These are phyloP conservation scores for Bradypus variegatus DNA, from an alignment of 2,797 vertebrate genomes.

Conservation along the genomic window DNA sequence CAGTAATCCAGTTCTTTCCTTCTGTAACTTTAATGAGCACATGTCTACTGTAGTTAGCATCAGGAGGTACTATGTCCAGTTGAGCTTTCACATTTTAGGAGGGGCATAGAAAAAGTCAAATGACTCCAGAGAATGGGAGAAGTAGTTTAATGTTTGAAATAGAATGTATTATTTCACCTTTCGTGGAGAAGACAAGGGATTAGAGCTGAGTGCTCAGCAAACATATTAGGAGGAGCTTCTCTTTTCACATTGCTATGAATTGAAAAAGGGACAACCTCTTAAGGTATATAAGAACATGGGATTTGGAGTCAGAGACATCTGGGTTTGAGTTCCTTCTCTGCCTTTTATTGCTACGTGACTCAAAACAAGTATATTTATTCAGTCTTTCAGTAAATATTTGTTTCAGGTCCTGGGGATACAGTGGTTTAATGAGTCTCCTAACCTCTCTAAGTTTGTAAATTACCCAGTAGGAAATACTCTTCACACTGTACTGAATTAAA, in stretches of 20 bases:
- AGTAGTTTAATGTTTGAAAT: slow-evolving; percentile 8
- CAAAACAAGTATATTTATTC: slow-evolving; percentile 7
- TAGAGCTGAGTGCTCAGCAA: background rate
- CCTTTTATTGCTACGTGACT: background rate
- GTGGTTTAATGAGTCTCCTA: background rate
- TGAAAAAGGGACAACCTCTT: background rate
- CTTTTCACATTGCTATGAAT: background rate
- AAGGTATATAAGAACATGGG: background rate
- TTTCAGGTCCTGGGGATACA: background rate
- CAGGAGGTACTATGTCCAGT: slow-evolving; percentile 29
- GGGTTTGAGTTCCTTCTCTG: slow-evolving; percentile 11
- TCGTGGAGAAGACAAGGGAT: background rate
- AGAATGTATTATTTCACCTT: background rate
- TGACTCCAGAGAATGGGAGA: background rate
- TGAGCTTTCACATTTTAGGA: background rate
- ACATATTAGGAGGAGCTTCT: background rate
- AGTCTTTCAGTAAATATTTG: slow-evolving; percentile 18
- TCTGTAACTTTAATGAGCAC: background rate
- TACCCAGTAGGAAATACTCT: background rate
- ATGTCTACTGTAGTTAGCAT: background rate
- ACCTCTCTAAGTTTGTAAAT: background rate
- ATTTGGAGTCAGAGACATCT: background rate
- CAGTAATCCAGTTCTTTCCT: background rate
- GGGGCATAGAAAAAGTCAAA: background rate
- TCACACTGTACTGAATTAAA: background rate